Evolutionary conservation across 2,113 vertebrate species (phyloP).

Genomic region (Eulacestoma nigropectus): DNA sequence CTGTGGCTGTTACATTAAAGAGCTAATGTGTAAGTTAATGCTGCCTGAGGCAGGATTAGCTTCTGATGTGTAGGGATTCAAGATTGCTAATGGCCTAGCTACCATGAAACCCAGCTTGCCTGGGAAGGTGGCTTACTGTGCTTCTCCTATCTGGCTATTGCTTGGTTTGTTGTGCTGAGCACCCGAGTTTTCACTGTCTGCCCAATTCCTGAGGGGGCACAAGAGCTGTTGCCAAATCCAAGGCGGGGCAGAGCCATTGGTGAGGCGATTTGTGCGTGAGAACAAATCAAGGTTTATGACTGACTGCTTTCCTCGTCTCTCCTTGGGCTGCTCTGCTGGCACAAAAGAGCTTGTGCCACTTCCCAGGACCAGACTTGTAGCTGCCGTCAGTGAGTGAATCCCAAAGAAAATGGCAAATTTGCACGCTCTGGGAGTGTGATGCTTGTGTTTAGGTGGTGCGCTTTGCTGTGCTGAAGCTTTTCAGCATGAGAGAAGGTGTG

Average conservation of each 20-base stretch:
- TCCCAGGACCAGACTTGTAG: neutral
- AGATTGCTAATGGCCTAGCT: slow-evolving; percentile 26
- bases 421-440: accelerated
- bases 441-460: neutral
- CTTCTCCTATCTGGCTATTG: neutral
- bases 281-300: neutral
- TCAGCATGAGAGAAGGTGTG: neutral
- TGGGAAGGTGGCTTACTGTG: neutral
- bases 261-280: neutral
- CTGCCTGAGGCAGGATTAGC: slow-evolving; percentile 57
- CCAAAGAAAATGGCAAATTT: neutral
- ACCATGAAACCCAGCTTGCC: neutral
- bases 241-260: neutral
- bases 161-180: neutral
- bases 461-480: neutral
- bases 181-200: neutral
- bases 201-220: accelerated
- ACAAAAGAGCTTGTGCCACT: neutral
- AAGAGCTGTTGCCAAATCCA: neutral
- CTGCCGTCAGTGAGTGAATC: neutral
- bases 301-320: neutral
- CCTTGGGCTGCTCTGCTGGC: accelerated
- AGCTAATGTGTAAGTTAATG: slow-evolving; percentile 37
- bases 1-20: neutral
- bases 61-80: neutral